phyloP scores from a whole-genome alignment of 2,888 invertebrate genomes.

The Hymenopus coronatus region DNA sequence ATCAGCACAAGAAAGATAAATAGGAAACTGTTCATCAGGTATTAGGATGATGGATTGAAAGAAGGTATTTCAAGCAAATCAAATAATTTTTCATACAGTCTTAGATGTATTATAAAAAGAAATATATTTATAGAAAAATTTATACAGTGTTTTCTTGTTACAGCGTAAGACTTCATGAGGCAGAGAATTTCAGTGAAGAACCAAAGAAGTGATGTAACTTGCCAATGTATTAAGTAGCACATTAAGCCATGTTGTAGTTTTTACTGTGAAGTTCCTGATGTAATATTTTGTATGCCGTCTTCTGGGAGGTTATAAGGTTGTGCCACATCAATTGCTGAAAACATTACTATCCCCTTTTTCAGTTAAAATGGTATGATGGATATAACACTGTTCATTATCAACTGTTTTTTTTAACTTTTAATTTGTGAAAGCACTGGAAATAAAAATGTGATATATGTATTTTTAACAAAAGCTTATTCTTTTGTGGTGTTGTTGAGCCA shows the following conservation, averaged over 20 bases:
- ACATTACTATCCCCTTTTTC: background rate
- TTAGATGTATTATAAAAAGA: background rate
- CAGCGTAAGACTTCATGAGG: background rate
- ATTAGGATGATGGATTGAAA: slow-evolving; percentile 48
- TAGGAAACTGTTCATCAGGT: slow-evolving; percentile 15
- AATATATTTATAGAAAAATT: background rate
- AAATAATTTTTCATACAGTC: slow-evolving; percentile 34
- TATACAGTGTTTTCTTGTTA: background rate
- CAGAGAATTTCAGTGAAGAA: background rate
- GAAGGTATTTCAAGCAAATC: slow-evolving; percentile 40
- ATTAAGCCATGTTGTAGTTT: background rate
- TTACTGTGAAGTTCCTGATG: background rate
- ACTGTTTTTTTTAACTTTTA: background rate
- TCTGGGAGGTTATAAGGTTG: background rate
- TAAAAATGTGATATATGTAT: background rate
- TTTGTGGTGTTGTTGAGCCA: background rate
- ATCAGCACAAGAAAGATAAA: slow-evolving; percentile 54
- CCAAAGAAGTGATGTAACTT: background rate
- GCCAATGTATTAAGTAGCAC: background rate
- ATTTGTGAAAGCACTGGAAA: background rate
- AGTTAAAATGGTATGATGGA: background rate
- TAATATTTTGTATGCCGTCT: background rate
- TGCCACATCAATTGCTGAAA: background rate
- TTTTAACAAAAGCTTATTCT: background rate
- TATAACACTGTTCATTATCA: background rate